These are phyloP conservation scores for Drosophila tanythrix DNA, from an alignment of 2,888 invertebrate species.

Conservation along the genomic window DNA sequence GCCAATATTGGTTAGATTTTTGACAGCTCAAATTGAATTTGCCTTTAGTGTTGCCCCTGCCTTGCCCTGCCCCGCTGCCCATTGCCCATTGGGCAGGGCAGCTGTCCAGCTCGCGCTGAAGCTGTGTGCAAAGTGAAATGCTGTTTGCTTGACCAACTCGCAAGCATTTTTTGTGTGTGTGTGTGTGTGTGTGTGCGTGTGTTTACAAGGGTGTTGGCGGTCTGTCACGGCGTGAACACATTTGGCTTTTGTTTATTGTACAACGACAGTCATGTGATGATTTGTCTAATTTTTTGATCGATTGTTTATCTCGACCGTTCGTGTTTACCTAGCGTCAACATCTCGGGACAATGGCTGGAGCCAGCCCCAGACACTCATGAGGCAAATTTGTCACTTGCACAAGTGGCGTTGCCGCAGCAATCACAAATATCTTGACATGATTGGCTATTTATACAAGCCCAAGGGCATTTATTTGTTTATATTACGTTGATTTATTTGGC, in stretches of 20 bases:
- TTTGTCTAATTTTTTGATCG: slow-evolving; percentile 78
- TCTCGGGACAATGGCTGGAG: slow-evolving; percentile 12
- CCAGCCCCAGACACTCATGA: background rate
- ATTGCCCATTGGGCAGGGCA: slow-evolving; percentile 39
- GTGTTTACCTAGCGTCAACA: slow-evolving; percentile 35
- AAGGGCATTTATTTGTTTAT: slow-evolving; percentile 36
- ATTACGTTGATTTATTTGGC: slow-evolving; percentile 20
- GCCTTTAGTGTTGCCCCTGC: slow-evolving; percentile 50
- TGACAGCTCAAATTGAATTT: slow-evolving; percentile 80
- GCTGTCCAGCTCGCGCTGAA: slow-evolving; percentile 41
- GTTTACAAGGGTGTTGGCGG: slow-evolving; percentile 27
- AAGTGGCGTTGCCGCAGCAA: slow-evolving; percentile 21
- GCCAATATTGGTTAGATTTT: slow-evolving; percentile 82
- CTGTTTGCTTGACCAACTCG: slow-evolving; percentile 74
- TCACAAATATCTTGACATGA: slow-evolving; percentile 47
- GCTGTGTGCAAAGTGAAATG: slow-evolving; percentile 62
- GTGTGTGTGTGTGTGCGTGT: slow-evolving; percentile 1
- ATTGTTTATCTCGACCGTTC: slow-evolving; percentile 58
- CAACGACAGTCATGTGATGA: slow-evolving; percentile 59
- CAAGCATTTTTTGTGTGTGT: background rate
- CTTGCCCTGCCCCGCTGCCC: slow-evolving; percentile 11
- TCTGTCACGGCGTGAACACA: slow-evolving; percentile 68
- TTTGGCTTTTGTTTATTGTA: slow-evolving; percentile 75
- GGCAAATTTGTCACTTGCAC: slow-evolving; percentile 64
- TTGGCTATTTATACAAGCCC: slow-evolving; percentile 32